These are phyloP conservation scores for Idris sp. DNA, from an alignment of 1,140 invertebrate genomes.

Conservation along the genomic window DNA sequence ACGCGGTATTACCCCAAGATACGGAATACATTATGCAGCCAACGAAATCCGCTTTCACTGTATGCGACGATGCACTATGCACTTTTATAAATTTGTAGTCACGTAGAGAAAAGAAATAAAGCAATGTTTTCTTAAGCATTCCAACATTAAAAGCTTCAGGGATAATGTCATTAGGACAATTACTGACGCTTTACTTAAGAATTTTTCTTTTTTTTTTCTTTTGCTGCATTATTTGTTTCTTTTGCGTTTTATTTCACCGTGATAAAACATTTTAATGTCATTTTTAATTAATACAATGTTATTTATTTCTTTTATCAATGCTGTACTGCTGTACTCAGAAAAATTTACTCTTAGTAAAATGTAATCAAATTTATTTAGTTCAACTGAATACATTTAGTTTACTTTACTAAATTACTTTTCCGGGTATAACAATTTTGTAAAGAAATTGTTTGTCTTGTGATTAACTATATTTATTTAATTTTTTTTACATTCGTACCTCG, in stretches of 20 bases:
- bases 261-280: too few relatives aligned
- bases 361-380: too few relatives aligned
- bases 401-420: too few relatives aligned
- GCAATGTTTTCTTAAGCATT: conserved; percentile 36
- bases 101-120: conserved; percentile 53
- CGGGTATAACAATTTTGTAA: too few relatives aligned
- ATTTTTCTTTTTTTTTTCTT: conserved; percentile 12
- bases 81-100: conserved; percentile 62
- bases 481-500: too few relatives aligned
- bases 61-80: conserved; percentile 36
- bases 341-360: too few relatives aligned
- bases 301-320: too few relatives aligned
- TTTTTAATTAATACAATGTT: too few relatives aligned
- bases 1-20: conserved; percentile 51
- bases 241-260: background rate
- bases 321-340: too few relatives aligned
- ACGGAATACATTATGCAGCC: conserved; percentile 58
- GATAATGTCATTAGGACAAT: conserved; percentile 52
- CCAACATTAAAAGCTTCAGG: conserved; percentile 52
- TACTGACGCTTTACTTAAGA: conserved; percentile 36
- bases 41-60: conserved; percentile 60
- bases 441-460: too few relatives aligned
- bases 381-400: too few relatives aligned
- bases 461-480: too few relatives aligned
- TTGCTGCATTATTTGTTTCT: background rate